Conservation (phyloP, 2,113 vertebrate species). For the Melozone crissalis region DNA sequence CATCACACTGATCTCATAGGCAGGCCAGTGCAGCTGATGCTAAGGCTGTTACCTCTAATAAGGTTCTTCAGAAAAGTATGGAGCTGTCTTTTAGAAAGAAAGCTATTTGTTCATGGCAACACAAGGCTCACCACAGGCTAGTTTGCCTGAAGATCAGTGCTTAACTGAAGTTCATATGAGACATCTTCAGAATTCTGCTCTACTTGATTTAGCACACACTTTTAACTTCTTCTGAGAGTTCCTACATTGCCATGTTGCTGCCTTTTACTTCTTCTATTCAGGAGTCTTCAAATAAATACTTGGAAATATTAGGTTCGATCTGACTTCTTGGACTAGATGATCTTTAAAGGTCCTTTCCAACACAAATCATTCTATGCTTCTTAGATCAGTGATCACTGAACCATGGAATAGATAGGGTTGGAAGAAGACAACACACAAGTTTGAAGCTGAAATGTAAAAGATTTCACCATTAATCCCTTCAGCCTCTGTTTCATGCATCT, state of each 20-base stretch:
- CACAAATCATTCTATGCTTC: background rate
- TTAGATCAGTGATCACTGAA: background rate
- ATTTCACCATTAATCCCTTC: background rate
- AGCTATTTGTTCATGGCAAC: background rate
- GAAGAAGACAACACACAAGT: background rate
- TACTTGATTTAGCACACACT: background rate
- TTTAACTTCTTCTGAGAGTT: background rate
- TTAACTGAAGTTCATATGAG: background rate
- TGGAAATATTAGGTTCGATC: background rate
- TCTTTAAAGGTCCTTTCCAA: background rate
- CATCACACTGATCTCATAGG: background rate
- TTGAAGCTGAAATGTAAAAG: background rate
- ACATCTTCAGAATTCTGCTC: background rate
- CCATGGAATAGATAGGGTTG: background rate
- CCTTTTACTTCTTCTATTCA: background rate
- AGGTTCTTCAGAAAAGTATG: background rate
- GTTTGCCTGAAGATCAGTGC: background rate
- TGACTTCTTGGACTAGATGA: background rate
- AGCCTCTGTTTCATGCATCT: background rate
- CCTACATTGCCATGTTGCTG: background rate
- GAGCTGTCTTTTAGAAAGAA: background rate
- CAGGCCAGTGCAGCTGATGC: background rate
- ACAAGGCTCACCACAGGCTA: background rate
- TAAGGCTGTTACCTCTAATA: background rate
- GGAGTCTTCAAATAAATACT: background rate